Evolutionary conservation across 1,140 invertebrate genomes (phyloP).

Genomic region (Zaprionus capensis): DNA sequence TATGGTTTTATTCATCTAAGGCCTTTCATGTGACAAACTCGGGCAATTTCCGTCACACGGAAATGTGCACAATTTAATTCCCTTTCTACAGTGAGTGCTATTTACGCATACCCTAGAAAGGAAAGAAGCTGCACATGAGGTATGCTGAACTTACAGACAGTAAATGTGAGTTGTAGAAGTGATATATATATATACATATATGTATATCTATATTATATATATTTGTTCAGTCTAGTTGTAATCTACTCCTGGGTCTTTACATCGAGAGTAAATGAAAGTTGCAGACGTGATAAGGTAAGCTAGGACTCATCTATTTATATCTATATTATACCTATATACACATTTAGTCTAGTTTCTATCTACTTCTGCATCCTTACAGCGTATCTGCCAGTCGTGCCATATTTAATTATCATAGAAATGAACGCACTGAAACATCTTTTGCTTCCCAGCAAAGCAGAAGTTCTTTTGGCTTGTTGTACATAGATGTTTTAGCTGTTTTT

Average conservation of each 20-base stretch:
- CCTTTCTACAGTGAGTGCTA: conserved; percentile 42
- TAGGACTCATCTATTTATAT: too few relatives aligned
- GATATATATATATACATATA: not conserved
- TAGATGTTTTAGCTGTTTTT: conserved; percentile 43
- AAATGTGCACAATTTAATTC: conserved; percentile 79
- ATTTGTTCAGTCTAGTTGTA: not conserved
- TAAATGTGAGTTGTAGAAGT: too few relatives aligned
- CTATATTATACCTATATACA: not conserved
- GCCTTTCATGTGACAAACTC: conserved; percentile 69
- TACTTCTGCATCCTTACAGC: not conserved
- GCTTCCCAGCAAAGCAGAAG: conserved; percentile 48
- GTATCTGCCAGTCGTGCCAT: not conserved
- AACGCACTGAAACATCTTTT: conserved; percentile 33
- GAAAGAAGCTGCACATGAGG: not conserved
- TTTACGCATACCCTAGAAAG: conserved; percentile 41
- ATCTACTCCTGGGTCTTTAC: not conserved
- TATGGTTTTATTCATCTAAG: conserved; percentile 57
- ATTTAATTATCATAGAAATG: conserved; percentile 15
- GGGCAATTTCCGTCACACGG: conserved; percentile 75
- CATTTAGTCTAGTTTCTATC: not conserved
- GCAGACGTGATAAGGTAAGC: too few relatives aligned
- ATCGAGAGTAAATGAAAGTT: too few relatives aligned
- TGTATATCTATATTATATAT: not conserved
- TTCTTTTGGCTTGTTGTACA: conserved; percentile 34
- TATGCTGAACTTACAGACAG: not conserved